phyloP scores from a whole-genome alignment of 2,888 invertebrate species.

The Drosophila borborema region DNA sequence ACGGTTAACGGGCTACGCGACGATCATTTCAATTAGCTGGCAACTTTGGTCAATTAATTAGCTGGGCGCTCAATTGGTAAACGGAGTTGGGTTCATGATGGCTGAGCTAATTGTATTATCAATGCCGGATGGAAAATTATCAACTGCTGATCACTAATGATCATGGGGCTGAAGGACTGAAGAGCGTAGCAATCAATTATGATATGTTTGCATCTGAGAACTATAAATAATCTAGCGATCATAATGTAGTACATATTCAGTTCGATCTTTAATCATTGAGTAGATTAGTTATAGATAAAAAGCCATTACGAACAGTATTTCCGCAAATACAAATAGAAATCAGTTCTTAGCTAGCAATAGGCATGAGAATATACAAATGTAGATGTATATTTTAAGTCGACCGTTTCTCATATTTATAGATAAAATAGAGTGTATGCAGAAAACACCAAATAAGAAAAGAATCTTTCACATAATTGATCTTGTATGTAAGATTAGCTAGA shows the following conservation, averaged over 20 bases:
- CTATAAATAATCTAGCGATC: background rate
- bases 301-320: background rate
- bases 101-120: constrained; percentile 18
- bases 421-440: background rate
- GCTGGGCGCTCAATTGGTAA: constrained; percentile 20
- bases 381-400: no score
- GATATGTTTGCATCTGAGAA: background rate
- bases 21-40: constrained; percentile 71
- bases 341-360: no score
- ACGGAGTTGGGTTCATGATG: constrained; percentile 1
- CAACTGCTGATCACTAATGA: constrained; percentile 1
- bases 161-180: constrained; percentile 1
- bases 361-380: no score
- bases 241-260: background rate
- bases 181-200: background rate
- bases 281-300: background rate
- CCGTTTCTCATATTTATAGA: no score
- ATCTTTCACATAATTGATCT: background rate
- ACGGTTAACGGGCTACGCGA: constrained; percentile 72
- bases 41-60: constrained; percentile 51
- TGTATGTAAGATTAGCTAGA: background rate
- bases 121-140: constrained; percentile 14
- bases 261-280: background rate
- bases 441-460: background rate
- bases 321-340: no score